Percentiles rank a stretch among this genome's conserved stretches.
These are phyloP conservation scores for Clarias magur DNA, from an alignment of 2,113 vertebrate species.

Conservation along the genomic window DNA sequence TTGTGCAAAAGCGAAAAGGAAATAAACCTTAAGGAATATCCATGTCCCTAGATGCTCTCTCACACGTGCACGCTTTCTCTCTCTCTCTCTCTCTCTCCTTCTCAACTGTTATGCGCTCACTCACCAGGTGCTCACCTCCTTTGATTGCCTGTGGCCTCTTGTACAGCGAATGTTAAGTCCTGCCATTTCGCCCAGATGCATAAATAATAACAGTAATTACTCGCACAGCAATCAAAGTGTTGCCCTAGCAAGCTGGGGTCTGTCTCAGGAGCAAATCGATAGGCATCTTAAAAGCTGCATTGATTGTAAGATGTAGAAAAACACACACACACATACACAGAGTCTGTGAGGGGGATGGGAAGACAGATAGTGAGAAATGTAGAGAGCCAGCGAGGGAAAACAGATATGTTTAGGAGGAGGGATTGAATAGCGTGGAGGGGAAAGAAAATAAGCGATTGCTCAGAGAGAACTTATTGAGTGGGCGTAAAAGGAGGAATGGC, in stretches of 20 bases:
- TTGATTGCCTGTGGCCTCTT: slow-evolving; percentile 81
- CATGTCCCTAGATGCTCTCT: slow-evolving; percentile 32
- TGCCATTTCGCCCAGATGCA: slow-evolving; percentile 83
- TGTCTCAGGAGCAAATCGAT: slow-evolving; percentile 83
- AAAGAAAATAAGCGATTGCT: slow-evolving; percentile 40
- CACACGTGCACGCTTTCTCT: slow-evolving; percentile 34
- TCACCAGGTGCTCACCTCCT: slow-evolving; percentile 78
- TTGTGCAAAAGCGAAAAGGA: slow-evolving; percentile 46
- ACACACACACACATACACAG: slow-evolving; percentile 59
- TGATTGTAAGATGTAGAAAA: slow-evolving; percentile 78
- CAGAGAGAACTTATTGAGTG: slow-evolving; percentile 31
- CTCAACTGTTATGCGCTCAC: slow-evolving; percentile 42
- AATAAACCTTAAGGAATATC: slow-evolving; percentile 21
- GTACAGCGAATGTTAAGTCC: slow-evolving; percentile 83
- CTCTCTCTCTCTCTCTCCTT: slow-evolving; percentile 32
- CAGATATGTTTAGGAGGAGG: slow-evolving; percentile 52
- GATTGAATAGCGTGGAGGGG: slow-evolving; percentile 32
- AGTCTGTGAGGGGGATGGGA: slow-evolving; percentile 38
- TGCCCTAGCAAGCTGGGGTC: slow-evolving; percentile 74
- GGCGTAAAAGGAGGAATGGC: slow-evolving; percentile 27
- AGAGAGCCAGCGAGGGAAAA: slow-evolving; percentile 48
- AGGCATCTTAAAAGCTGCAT: slow-evolving; percentile 84
- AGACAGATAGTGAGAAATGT: slow-evolving; percentile 50
- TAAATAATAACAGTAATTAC: slow-evolving; percentile 88
- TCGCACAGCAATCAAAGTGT: slow-evolving; percentile 83